A percentile compares a stretch with the other conserved stretches of the same genome.
phyloP scores from a whole-genome alignment of 2,113 vertebrate genomes.

The Australoheros scitulus region DNA sequence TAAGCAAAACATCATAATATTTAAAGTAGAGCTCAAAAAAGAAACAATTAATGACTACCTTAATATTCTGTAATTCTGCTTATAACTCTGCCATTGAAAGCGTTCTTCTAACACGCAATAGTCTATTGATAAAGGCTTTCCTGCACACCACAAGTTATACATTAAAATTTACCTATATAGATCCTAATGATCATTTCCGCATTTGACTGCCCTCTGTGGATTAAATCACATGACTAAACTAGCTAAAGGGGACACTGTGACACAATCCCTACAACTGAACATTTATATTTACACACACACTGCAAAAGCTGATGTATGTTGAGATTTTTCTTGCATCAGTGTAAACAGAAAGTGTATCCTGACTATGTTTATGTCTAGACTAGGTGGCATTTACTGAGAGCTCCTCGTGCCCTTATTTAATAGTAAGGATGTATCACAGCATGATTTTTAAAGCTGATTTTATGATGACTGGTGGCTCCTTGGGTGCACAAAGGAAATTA shows the following conservation, averaged over 20 bases:
- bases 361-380: background rate
- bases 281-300: background rate
- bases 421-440: background rate
- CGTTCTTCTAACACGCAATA: too few relatives aligned
- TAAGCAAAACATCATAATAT: slow-evolving; percentile 55
- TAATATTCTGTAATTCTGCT: background rate
- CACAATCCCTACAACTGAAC: background rate
- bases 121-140: background rate
- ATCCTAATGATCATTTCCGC: background rate
- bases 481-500: too few relatives aligned
- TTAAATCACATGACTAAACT: background rate
- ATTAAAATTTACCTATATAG: background rate
- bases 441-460: too few relatives aligned
- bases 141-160: background rate
- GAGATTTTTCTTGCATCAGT: background rate
- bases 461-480: too few relatives aligned
- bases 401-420: background rate
- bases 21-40: background rate
- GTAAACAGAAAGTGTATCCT: too few relatives aligned
- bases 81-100: background rate
- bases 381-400: background rate
- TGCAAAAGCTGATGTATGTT: background rate
- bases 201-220: background rate
- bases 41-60: background rate
- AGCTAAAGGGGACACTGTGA: background rate